Evolutionary conservation across 2,888 invertebrate species (phyloP), one percentile per base, ranked within the genome.

Genomic region (Colletes collaris): DNA sequence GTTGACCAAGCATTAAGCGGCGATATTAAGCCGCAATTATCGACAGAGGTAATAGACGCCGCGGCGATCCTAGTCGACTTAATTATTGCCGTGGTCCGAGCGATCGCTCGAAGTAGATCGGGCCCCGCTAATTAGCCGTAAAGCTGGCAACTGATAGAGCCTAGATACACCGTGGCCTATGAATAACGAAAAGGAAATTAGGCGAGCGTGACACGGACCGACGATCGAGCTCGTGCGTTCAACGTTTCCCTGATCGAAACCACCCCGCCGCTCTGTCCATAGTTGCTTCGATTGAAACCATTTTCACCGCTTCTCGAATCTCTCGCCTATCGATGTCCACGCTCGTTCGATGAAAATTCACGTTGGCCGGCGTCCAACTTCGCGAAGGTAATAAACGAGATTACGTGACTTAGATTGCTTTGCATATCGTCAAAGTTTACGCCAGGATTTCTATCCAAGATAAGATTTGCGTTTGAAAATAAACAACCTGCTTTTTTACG

Each of bases 181-280:
- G 86, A 86, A 86, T 86, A 85, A 86, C 83, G 81, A 79, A 85
- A 81, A 79, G 76, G 85, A 85, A 85, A 86, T 86, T 83, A 76
- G 82, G 81, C 76, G 81, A 75, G 69, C 74, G 68, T 53, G 70
- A 63, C 79, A 46, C 76, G 50, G 62, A 40, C 8, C 71, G 19
- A 62, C 71, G 64, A 72, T 77, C 72, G 67, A 64, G 59, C 49
- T 64, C 60, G 37, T 44, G 77, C 58, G 60, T 73, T 78, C 66
- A 60, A 56, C 60, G 55, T 63, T 53, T 78, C 66, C 40, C 7
- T 56, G 40, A 58, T 63, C 56, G 50, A 58, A 46, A 58, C 55
- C 6, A 44, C 5, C 27, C 37, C 37, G 27, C 27, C 37, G 27
- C 27, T 27, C 53, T 10, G 7, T 10, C 16, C 40, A 2, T 40